Base-by-base conservation (phyloP, 2,113 vertebrate genomes). In the Catharus fuscescens region DNA sequence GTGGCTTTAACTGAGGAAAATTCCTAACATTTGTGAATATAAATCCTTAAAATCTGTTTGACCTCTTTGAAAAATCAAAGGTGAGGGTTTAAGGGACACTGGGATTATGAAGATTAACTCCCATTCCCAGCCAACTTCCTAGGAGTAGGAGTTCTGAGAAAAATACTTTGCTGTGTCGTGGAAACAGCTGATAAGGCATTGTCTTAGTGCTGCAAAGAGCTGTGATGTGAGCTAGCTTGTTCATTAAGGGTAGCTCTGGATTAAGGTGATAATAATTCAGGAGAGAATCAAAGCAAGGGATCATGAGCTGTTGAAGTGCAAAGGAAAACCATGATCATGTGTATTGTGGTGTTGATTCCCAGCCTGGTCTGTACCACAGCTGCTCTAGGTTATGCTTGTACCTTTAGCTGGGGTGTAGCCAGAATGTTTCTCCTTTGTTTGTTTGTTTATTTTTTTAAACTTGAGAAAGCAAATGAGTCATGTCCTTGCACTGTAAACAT, bases 51-150 rank as follows among this genome's bases (percentile, higher is more conserved):
- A 91, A 85, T 92, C 59, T 87, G 87, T 83, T 94, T 97, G 78
- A 89, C 78, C 76, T 92, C 97, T 92, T 92, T 84, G 71, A 94
- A 83, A 96, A 97, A 95, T 94, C 79, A 92, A 88, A 97, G 91
- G 50, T 96, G 80, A 95, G 47, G 61, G 56, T 89, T 97, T 95
- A 97, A 92, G 82, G 92, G 80, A 92, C 48, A 95, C 76, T 65
- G 29, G 90, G 96, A 97, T 97, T 97, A 97, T 80, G 78, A 87
- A 97, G 94, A 95, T 97, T 97, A 97, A 84, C 88, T 95, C 87
- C 87, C 85, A 76, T 97, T 97, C 94, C 92, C 86, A 89, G 64
- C 85, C 78, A 95, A 24, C 54, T 69, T 96, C 67, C 71, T 54
- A 47, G 72, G 81, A 54, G 42, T 36, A 88, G 83, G 89, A 81